A percentile compares a stretch with the other conserved stretches of the same genome.
These are phyloP conservation scores for Nannospalax galili DNA, from an alignment of 2,113 vertebrate species.

Conservation along the genomic window DNA sequence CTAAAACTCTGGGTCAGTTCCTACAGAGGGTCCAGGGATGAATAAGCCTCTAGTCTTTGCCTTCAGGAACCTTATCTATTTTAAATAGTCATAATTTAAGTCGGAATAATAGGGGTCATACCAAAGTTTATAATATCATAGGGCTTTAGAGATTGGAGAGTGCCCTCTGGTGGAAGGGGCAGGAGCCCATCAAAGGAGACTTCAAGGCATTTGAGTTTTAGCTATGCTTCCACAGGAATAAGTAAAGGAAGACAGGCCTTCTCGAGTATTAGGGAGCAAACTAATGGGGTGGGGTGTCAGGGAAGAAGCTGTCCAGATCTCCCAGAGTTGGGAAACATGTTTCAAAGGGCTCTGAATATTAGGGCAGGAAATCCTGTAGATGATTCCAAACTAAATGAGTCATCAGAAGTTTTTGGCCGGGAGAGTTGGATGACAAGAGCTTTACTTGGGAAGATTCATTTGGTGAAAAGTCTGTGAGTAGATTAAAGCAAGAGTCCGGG, in stretches of 20 bases:
- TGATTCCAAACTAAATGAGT: background rate
- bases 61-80: slow-evolving; percentile 13
- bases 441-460: slow-evolving; percentile 38
- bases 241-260: background rate
- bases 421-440: background rate
- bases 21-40: background rate
- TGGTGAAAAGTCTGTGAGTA: background rate
- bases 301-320: background rate
- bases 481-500: background rate
- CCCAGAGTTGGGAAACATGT: background rate
- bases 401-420: background rate
- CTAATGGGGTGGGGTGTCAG: background rate
- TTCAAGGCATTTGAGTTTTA: background rate
- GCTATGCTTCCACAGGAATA: background rate
- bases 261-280: background rate
- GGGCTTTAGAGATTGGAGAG: slow-evolving; percentile 54
- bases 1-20: background rate
- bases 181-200: slow-evolving; percentile 32
- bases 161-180: slow-evolving; percentile 65
- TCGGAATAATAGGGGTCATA: background rate
- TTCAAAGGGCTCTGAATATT: slow-evolving; percentile 14
- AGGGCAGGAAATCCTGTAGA: background rate
- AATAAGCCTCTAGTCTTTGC: background rate
- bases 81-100: slow-evolving; percentile 10
- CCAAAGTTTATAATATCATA: background rate